Percentiles rank a stretch among this genome's conserved stretches.
Conservation (phyloP, 2,888 invertebrate genomes). For the Diplazon laetatorius region DNA sequence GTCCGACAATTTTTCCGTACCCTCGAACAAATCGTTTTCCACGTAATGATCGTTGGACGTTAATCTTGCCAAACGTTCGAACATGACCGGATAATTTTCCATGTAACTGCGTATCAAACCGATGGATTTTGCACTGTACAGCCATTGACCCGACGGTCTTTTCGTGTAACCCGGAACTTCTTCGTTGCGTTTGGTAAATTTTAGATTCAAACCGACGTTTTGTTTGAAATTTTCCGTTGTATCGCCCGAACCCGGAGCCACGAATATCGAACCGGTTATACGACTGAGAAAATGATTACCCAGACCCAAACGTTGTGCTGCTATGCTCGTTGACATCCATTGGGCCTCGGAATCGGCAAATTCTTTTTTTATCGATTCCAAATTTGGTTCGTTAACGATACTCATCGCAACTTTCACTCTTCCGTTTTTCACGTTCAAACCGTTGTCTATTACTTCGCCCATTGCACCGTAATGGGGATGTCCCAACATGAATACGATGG, state of each 20-base stretch:
- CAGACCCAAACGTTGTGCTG: conserved; percentile 87
- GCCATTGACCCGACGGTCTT: conserved; percentile 88
- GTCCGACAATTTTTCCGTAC: conserved; percentile 83
- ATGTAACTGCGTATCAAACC: conserved; percentile 89
- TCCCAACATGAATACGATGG: conserved; percentile 89
- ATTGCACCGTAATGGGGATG: conserved; percentile 91
- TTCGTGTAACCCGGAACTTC: conserved; percentile 93
- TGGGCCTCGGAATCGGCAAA: conserved; percentile 78
- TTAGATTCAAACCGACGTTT: conserved; percentile 96
- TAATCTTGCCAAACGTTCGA: conserved; percentile 85
- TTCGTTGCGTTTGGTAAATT: conserved; percentile 90
- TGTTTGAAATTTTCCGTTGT: conserved; percentile 79
- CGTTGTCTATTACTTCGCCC: conserved; percentile 87
- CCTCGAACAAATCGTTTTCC: conserved; percentile 88
- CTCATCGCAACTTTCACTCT: conserved; percentile 85
- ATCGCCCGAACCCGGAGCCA: conserved; percentile 80
- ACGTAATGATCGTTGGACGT: conserved; percentile 86
- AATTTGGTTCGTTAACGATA: conserved; percentile 84
- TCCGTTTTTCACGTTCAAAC: conserved; percentile 84
- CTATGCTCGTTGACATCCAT: conserved; percentile 85
- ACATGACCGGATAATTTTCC: conserved; percentile 88
- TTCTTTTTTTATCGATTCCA: conserved; percentile 74
- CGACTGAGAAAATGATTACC: conserved; percentile 89
- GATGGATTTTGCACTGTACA: conserved; percentile 90
- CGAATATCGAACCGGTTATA: conserved; percentile 92